Evolutionary conservation across 2,888 invertebrate species (phyloP).

Genomic region (Helicoverpa assulta): DNA sequence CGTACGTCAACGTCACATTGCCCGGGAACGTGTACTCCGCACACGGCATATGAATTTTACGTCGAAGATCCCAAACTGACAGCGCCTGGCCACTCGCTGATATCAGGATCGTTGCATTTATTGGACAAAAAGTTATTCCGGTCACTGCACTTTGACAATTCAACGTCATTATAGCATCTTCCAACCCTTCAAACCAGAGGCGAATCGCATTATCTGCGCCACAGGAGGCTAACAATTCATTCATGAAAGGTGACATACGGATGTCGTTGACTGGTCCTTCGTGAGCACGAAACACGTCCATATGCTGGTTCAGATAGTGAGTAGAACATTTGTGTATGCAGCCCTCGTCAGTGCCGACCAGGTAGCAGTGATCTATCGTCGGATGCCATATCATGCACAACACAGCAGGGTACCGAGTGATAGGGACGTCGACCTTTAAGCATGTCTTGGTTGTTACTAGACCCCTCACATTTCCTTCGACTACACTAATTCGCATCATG

Average conservation of each 20-base stretch:
- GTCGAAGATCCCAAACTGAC: conserved; percentile 94
- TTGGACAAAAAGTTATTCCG: conserved; percentile 93
- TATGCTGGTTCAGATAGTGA: conserved; percentile 94
- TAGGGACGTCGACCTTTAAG: conserved; percentile 86
- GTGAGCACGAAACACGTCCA: conserved; percentile 93
- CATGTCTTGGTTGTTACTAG: conserved; percentile 80
- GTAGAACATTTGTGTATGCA: conserved; percentile 95
- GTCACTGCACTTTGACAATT: conserved; percentile 87
- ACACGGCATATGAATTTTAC: conserved; percentile 93
- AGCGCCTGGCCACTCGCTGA: conserved; percentile 92
- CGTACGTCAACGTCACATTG: conserved; percentile 84
- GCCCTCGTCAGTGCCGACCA: conserved; percentile 96
- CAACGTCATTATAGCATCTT: conserved; percentile 91
- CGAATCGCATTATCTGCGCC: conserved; percentile 94
- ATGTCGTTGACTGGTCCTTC: conserved; percentile 93
- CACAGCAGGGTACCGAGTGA: conserved; percentile 91
- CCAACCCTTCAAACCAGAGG: conserved; percentile 93
- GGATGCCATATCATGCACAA: conserved; percentile 92
- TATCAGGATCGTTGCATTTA: conserved; percentile 93
- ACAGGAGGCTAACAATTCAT: conserved; percentile 92
- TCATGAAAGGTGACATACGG: conserved; percentile 93
- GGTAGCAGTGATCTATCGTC: conserved; percentile 91
- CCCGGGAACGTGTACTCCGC: conserved; percentile 89
- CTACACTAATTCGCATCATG: conserved; percentile 92
- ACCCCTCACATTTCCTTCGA: conserved; percentile 92